Percentiles rank a stretch among this genome's conserved stretches.
Evolutionary conservation across 2,888 invertebrate species (phyloP).

Genomic region (Cephus runcator): DNA sequence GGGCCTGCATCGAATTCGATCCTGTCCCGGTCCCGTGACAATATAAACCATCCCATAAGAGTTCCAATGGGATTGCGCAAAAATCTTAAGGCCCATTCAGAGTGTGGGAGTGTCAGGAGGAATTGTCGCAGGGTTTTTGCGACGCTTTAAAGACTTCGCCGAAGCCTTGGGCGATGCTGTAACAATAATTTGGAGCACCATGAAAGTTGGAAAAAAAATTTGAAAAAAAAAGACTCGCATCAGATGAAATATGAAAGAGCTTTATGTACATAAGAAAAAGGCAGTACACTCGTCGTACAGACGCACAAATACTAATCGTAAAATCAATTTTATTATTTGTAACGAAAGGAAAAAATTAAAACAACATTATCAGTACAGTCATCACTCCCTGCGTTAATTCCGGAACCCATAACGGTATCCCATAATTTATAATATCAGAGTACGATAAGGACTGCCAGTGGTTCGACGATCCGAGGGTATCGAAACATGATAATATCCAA

Average conservation of each 20-base stretch:
- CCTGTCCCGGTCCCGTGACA: conserved; percentile 19
- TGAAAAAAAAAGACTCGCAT: too few relatives aligned
- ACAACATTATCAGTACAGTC: neutral
- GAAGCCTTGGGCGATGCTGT: neutral
- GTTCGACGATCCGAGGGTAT: neutral
- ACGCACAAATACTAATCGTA: too few relatives aligned
- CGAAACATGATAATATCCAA: neutral
- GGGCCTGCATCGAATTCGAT: conserved; percentile 35
- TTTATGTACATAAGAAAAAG: too few relatives aligned
- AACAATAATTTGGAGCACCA: neutral
- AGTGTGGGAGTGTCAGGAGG: conserved; percentile 48
- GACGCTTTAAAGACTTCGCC: neutral
- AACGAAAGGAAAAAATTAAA: neutral
- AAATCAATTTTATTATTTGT: too few relatives aligned
- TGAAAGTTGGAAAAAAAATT: neutral
- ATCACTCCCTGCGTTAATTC: neutral
- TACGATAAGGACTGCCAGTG: neutral
- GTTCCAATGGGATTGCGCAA: conserved; percentile 52
- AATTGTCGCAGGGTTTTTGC: neutral
- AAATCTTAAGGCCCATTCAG: conserved; percentile 36
- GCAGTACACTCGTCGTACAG: too few relatives aligned
- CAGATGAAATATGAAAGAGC: too few relatives aligned
- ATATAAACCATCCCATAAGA: conserved; percentile 7
- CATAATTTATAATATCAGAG: neutral
- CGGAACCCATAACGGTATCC: neutral